Base-by-base conservation (phyloP, 1,140 invertebrate genomes). In the Pseudomyrmex flavicornis region DNA sequence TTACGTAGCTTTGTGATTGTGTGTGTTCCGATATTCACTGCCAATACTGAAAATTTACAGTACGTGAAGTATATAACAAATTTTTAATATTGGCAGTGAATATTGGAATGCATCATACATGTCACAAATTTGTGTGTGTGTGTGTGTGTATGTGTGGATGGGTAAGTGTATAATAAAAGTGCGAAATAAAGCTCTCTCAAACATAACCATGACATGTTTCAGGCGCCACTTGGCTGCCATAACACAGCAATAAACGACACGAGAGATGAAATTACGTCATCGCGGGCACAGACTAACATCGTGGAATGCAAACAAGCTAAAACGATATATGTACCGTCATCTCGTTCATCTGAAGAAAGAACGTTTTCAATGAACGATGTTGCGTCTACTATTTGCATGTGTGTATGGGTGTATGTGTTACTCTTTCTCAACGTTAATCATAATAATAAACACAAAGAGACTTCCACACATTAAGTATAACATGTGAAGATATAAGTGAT, bases 241-340 rank as follows among this genome's bases (percentile, higher is more conserved):
- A 46, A 15, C 17, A 59, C 20, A 20, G 46, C 35, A 35, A 8
- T 17, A n/a, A 13, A 26, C 54, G 66, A 59, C 26, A 80, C 44
- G 44, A 50, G 44, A 59, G 54, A 70, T 13, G 54, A 80, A 61
- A 9, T 80, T 80, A 72, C 76, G 76, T 80, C 76, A 80, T 72
- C 52, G 5, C 44, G n/a, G 59, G 20, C 66, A 35, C 35, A 22
- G 20, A 12, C 13, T 5, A 50, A 61, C 65, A 48, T 56, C 54
- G 59, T 59, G 76, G 76, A 80, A 80, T 80, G 76, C 76, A 80
- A 80, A 80, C 66, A 80, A n/a, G 22, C 66, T 70, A 54, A 80
- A 70, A 80, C 66, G 54, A 80, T 44, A 72, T 0, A 17, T 17
- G 17, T 7, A 48, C 65, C 69, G 58, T 35, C 66, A 46, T 70